These are phyloP conservation scores for Calameuta filiformis DNA, from an alignment of 2,888 invertebrate genomes.

Conservation along the genomic window DNA sequence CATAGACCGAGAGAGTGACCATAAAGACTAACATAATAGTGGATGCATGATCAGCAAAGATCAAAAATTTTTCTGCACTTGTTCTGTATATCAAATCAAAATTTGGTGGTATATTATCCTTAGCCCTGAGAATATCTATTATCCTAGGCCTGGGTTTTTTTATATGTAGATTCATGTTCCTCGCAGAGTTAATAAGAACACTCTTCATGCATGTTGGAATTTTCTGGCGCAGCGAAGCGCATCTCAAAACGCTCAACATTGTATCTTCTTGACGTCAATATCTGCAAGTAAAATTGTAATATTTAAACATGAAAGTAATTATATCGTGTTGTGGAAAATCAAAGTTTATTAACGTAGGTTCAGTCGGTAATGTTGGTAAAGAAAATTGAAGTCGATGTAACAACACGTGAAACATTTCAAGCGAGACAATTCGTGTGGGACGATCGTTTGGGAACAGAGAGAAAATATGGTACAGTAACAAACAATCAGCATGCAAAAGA, in stretches of 20 bases:
- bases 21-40: neutral
- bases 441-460: neutral
- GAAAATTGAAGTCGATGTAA: neutral
- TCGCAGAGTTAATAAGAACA: neutral
- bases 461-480: neutral
- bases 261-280: neutral
- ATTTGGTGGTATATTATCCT: neutral
- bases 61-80: neutral
- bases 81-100: neutral
- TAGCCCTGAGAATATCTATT: neutral
- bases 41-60: neutral
- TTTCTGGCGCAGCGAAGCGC: neutral
- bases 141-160: neutral
- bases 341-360: neutral
- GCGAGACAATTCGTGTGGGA: neutral
- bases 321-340: neutral
- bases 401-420: neutral
- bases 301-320: neutral
- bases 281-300: neutral
- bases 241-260: neutral
- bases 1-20: neutral
- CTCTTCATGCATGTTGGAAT: neutral
- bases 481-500: neutral
- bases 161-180: neutral
- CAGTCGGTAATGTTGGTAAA: neutral